A percentile compares a stretch with the other conserved stretches of the same genome.
Evolutionary conservation across 1,140 invertebrate genomes (phyloP).

Genomic region (Teleopsis dalmanni): DNA sequence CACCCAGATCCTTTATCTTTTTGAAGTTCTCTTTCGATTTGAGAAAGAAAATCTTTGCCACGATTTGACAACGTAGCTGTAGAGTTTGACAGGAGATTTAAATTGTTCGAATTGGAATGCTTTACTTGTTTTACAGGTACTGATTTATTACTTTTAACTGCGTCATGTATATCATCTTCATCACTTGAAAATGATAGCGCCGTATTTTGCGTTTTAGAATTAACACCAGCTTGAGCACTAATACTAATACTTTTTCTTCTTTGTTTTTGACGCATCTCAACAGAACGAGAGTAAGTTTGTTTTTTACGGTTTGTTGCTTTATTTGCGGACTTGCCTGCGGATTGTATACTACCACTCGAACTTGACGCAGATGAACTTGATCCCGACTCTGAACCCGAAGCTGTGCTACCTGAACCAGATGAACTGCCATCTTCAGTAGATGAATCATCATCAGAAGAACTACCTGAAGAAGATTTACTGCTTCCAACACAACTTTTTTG

Average conservation of each 20-base stretch:
- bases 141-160: slow-evolving; percentile 16
- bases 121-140: slow-evolving; percentile 34
- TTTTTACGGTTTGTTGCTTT: slow-evolving; percentile 18
- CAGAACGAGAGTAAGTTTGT: slow-evolving; percentile 28
- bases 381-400: slow-evolving; percentile 19
- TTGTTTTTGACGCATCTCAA: slow-evolving; percentile 41
- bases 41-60: slow-evolving; percentile 24
- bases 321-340: background rate
- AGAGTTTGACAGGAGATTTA: too few species aligned
- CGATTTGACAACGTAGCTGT: too few species aligned
- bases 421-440: slow-evolving; percentile 10
- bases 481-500: slow-evolving; percentile 8
- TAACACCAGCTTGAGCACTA: background rate
- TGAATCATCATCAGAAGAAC: slow-evolving; percentile 48
- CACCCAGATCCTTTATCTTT: slow-evolving; percentile 47
- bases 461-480: slow-evolving; percentile 43
- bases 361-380: slow-evolving; percentile 16
- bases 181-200: slow-evolving; percentile 43
- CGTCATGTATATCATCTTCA: slow-evolving; percentile 19
- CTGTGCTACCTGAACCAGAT: slow-evolving; percentile 13
- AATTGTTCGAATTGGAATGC: slow-evolving; percentile 42
- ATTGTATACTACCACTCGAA: slow-evolving; percentile 6
- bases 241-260: slow-evolving; percentile 37
- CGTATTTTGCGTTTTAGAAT: background rate
- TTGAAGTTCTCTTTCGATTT: slow-evolving; percentile 60